A percentile compares a stretch with the other conserved stretches of the same genome.
These are phyloP conservation scores for Patella ulyssiponensis DNA, from an alignment of 2,888 invertebrate species.

Conservation along the genomic window DNA sequence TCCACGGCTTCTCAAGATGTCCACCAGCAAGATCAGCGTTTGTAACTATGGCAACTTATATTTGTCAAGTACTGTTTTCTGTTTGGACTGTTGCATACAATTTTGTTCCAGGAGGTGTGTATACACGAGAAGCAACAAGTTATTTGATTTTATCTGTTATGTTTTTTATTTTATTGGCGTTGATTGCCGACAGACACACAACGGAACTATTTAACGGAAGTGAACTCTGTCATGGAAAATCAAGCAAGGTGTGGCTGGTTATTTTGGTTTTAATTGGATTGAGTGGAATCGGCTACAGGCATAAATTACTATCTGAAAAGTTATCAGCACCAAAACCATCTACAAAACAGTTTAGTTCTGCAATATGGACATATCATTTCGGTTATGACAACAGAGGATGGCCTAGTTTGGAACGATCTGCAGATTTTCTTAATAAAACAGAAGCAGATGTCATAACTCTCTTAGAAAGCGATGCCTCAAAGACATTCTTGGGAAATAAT, in stretches of 20 bases:
- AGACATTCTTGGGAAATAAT: conserved; percentile 72
- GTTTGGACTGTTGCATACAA: conserved; percentile 73
- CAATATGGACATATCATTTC: conserved; percentile 73
- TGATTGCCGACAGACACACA: background rate
- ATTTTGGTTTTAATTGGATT: background rate
- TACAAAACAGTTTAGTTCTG: conserved; percentile 63
- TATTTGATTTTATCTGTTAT: conserved; percentile 63
- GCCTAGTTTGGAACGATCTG: conserved; percentile 71
- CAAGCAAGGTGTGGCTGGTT: background rate
- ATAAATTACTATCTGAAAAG: background rate
- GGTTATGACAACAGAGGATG: conserved; percentile 73
- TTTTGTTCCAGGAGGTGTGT: conserved; percentile 72
- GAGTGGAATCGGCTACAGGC: background rate
- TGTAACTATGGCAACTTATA: conserved; percentile 61
- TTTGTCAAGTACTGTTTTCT: conserved; percentile 65
- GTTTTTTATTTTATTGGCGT: conserved; percentile 53
- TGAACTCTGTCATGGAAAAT: background rate
- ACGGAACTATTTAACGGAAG: background rate
- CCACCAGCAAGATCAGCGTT: conserved; percentile 62
- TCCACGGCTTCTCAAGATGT: conserved; percentile 58
- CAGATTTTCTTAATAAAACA: conserved; percentile 65
- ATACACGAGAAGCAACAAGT: conserved; percentile 71
- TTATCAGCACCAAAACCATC: background rate
- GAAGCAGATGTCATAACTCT: conserved; percentile 71
- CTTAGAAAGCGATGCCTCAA: conserved; percentile 72